Base-by-base conservation (phyloP, 1,140 invertebrate species). In the Eciton burchellii region DNA sequence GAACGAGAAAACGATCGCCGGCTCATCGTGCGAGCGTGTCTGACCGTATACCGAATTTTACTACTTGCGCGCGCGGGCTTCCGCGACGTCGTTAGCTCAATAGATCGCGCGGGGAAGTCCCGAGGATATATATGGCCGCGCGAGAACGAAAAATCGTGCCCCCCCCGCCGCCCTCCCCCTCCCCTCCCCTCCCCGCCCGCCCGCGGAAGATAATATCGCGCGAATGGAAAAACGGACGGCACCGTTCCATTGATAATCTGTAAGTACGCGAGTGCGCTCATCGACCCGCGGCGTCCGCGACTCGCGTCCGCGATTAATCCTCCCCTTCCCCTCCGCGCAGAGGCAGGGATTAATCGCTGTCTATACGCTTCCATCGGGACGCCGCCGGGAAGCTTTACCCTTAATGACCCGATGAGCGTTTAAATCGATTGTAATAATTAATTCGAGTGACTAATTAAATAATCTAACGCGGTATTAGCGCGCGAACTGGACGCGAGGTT, bases 11-110 rank as follows among this genome's bases (percentile, higher is more conserved):
- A n/a, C n/a, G 59, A 76, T 21, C 43, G 59, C 21, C 43, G 59
- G 59, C 72, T 76, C 43, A 52, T 76, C 72, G 35, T 35, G 35
- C 6, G 45, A 76, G 43, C 26, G 35, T 41, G 72, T 76, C 59
- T 65, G 72, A 76, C 59, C 59, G 47, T 65, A 65, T 45, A 68
- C 56, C 29, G n/a, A 45, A 74, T 14, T 63, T 65, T 65, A 65
- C 60, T 76, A 65, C 57, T 65, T 35, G 35, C 35, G 35, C 35
- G 35, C 35, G 43, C 72, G 45, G 63, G 35, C 26, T 49, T 63
- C 63, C 35, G 35, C 19, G 8, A 21, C 26, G 45, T 76, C 72
- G 63, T n/a, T 47, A 49, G 72, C 72, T 76, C 72, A 65, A 76
- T 63, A 52, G 16, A 4, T 16, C 14, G n/a, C 14, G n/a, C n/a